phyloP scores from a whole-genome alignment of 2,888 invertebrate species.

The Philhelius pedissequus region DNA sequence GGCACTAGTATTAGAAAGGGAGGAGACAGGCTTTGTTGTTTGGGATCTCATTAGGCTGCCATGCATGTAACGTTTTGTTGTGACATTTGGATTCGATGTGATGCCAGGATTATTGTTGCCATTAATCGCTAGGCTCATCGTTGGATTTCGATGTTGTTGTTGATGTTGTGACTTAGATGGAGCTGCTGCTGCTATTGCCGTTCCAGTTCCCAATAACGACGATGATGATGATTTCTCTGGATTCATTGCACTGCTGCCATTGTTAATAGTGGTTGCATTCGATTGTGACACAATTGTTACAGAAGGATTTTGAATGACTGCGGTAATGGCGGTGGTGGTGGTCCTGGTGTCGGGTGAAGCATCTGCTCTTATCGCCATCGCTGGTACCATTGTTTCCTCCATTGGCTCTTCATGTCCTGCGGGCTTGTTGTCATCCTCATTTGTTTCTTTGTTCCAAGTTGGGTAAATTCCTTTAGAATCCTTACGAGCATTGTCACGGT shows the following conservation, averaged over 20 bases:
- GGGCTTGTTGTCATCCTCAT: conserved; percentile 28
- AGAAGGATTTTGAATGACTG: conserved; percentile 55
- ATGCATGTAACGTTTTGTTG: conserved; percentile 75
- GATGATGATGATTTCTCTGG: conserved; percentile 43
- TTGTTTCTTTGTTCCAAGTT: conserved; percentile 44
- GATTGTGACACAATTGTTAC: conserved; percentile 57
- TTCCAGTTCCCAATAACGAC: not conserved
- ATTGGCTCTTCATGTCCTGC: conserved; percentile 15
- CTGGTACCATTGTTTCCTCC: conserved; percentile 28
- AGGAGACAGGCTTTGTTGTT: conserved; percentile 70
- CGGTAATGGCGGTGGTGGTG: conserved; percentile 5
- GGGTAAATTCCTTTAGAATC: conserved; percentile 13
- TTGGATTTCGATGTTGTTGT: conserved; percentile 49
- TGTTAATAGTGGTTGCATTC: conserved; percentile 45
- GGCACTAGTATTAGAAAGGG: conserved; percentile 29
- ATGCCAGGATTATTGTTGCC: conserved; percentile 60
- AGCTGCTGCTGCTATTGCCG: not conserved
- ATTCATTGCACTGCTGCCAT: conserved; percentile 31
- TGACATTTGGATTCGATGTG: conserved; percentile 70
- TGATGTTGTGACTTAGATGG: conserved; percentile 39
- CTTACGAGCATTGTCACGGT: conserved; percentile 9
- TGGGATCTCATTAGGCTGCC: conserved; percentile 76
- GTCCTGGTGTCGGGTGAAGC: conserved; percentile 14
- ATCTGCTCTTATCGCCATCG: conserved; percentile 56
- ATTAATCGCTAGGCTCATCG: conserved; percentile 64